Conservation (phyloP, 2,888 invertebrate species). For the Eucera pruinosa region DNA sequence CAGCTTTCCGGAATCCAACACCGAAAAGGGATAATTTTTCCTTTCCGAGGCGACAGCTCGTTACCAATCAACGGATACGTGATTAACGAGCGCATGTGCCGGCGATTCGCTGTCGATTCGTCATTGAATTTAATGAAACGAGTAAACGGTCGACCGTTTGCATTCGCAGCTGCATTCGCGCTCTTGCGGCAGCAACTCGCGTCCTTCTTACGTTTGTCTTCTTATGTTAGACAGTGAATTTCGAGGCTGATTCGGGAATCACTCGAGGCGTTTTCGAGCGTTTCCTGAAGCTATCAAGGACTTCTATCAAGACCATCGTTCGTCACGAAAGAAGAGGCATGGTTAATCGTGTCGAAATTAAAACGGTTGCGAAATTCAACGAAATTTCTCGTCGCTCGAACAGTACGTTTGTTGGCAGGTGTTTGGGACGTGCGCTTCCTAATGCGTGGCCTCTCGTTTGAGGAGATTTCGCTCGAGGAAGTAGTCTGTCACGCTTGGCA, state of each 20-base stretch:
- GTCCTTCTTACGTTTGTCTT: no score
- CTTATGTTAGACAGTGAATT: neutral
- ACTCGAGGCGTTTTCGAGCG: neutral
- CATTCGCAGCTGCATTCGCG: constrained; percentile 19
- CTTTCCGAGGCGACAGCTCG: constrained; percentile 56
- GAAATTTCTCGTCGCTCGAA: constrained; percentile 23
- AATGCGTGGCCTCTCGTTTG: constrained; percentile 12
- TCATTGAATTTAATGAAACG: constrained; percentile 62
- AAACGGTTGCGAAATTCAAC: constrained; percentile 24
- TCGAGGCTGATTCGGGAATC: constrained; percentile 3
- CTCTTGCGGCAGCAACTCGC: no score
- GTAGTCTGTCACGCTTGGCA: neutral
- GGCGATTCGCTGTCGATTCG: constrained; percentile 69
- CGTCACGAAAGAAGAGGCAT: neutral
- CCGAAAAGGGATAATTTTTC: constrained; percentile 36
- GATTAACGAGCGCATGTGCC: constrained; percentile 76
- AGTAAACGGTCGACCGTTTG: constrained; percentile 20
- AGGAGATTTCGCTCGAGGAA: constrained; percentile 4
- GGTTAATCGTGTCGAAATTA: constrained; percentile 27
- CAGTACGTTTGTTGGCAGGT: constrained; percentile 17
- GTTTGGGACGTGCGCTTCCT: neutral
- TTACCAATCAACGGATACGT: constrained; percentile 56
- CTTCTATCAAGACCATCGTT: no score
- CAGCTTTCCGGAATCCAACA: constrained; percentile 39
- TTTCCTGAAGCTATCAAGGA: constrained; percentile 40